Conservation (phyloP, 2,888 invertebrate genomes). For the Agrotis ipsilon region DNA sequence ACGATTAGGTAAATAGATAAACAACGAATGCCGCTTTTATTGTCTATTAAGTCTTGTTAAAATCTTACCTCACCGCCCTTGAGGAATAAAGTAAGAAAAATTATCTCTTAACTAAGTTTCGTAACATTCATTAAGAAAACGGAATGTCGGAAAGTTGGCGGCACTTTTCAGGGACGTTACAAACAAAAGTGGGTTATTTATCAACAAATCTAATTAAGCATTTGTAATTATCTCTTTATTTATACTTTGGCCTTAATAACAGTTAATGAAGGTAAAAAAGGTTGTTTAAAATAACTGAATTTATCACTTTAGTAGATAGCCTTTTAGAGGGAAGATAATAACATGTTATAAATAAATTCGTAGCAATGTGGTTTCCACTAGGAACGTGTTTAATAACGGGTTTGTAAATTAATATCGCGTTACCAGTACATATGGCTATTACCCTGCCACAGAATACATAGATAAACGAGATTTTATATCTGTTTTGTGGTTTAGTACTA, state of each 20-base stretch:
- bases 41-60: slow-evolving; percentile 72
- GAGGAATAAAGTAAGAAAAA: slow-evolving; percentile 63
- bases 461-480: no score
- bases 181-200: slow-evolving; percentile 48
- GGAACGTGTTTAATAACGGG: slow-evolving; percentile 12
- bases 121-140: slow-evolving; percentile 51
- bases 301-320: background rate
- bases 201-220: slow-evolving; percentile 44
- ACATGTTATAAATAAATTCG: background rate
- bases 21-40: slow-evolving; percentile 64
- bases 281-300: background rate
- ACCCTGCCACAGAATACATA: no score
- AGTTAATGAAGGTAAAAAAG: slow-evolving; percentile 1
- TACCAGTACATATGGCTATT: slow-evolving; percentile 18
- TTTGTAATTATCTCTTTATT: slow-evolving; percentile 46
- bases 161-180: slow-evolving; percentile 27
- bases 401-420: slow-evolving; percentile 16
- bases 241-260: slow-evolving; percentile 15
- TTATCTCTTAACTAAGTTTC: slow-evolving; percentile 49
- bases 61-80: slow-evolving; percentile 68
- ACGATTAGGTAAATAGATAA: slow-evolving; percentile 76
- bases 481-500: background rate
- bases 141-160: slow-evolving; percentile 43
- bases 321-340: background rate
- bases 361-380: slow-evolving; percentile 1